Base-by-base conservation (phyloP, 2,888 invertebrate genomes). In the Ellobium chinense region DNA sequence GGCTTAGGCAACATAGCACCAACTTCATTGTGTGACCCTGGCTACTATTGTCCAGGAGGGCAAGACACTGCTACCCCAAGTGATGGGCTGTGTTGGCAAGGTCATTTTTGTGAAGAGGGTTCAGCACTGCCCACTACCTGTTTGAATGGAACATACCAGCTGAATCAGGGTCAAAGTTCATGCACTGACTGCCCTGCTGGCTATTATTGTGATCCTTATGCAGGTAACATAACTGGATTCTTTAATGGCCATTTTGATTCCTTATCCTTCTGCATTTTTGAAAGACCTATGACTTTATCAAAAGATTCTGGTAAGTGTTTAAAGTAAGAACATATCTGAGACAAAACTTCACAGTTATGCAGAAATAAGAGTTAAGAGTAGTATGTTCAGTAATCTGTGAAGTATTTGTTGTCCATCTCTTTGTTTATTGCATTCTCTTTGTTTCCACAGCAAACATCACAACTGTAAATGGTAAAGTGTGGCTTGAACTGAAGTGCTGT, bases 11-110 rank as follows among this genome's bases (percentile, higher is more conserved):
- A 91, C 73, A 87, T 86, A 5, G 82, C 83, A 0, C 88, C 88
- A n/a, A 89, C 87, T 65, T 90, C 86, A 7, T 75, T 83, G 18
- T 92, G 92, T 83, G 69, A 83, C 18, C 83, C 89, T 36, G 91
- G 91, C 5, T 92, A 87, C 85, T 92, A 91, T 83, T 92, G 92
- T 66, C 91, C 91, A 31, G 89, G 89, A 34, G 91, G 92, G 80
- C 91, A 91, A 80, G 87, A 87, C 82, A 86, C 88, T n/a, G 78
- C 85, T 36, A 89, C 91, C 1, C 91, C 91, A 1, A 39, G 77
- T 1, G 87, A 89, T 66, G 85, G 87, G n/a, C 85, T 88, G 31
- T 92, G 91, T 78, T 90, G 87, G 85, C 81, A 75, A 34, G 91
- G 90, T 62, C 90, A 91, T 82, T 91, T 82, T 86, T 92, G 92